phyloP scores from a whole-genome alignment of 2,797 vertebrate genomes.

The Hapalemur alaotrensis region DNA sequence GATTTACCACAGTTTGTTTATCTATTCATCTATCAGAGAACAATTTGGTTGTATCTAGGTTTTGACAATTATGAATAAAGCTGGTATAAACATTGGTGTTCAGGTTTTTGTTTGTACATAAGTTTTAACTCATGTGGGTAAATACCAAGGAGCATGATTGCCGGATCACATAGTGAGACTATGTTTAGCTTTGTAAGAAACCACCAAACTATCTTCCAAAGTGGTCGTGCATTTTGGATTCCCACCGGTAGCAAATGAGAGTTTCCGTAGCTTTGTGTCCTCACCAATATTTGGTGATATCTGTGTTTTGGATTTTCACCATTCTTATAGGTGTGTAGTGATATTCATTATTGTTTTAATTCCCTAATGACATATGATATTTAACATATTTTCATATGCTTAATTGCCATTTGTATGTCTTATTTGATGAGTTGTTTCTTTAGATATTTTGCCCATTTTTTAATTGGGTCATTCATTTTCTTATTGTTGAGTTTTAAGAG shows the following conservation, averaged over 20 bases:
- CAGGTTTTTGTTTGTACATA: background rate
- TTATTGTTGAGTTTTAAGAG: background rate
- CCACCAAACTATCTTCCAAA: background rate
- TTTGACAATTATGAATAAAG: slow-evolving; percentile 30
- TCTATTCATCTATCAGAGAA: background rate
- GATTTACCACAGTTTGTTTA: background rate
- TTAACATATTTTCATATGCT: background rate
- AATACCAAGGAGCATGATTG: background rate
- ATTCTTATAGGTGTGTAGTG: background rate
- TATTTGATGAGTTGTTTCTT: background rate
- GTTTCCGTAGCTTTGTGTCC: background rate
- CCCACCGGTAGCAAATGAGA: background rate
- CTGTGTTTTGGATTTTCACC: background rate
- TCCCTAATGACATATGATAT: background rate
- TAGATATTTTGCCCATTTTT: background rate
- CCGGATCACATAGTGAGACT: background rate
- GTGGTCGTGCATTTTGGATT: slow-evolving; percentile 1
- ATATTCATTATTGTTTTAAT: background rate
- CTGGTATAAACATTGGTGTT: background rate
- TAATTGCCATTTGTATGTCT: background rate
- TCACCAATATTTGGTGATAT: background rate
- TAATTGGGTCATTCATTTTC: background rate
- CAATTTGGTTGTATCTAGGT: background rate
- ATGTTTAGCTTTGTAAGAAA: background rate
- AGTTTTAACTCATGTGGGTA: slow-evolving; percentile 4